A percentile compares a stretch with the other conserved stretches of the same genome.
These are phyloP conservation scores for Pseudomyrmex cubaensis DNA, from an alignment of 1,140 invertebrate genomes.

Conservation along the genomic window DNA sequence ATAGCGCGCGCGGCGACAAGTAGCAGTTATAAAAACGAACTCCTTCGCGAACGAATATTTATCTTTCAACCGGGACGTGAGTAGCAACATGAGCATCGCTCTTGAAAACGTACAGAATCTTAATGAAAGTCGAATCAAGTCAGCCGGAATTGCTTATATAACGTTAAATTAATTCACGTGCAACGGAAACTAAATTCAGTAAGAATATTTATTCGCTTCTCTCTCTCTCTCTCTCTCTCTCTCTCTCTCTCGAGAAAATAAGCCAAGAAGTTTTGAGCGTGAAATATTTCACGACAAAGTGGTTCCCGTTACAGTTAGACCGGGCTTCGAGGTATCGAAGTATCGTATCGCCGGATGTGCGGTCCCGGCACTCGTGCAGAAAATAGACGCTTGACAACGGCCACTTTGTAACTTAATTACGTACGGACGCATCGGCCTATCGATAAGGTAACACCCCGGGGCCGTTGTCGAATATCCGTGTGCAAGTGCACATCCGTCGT, in stretches of 20 bases:
- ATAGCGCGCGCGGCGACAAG: background rate
- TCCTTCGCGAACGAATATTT: constrained; percentile 2
- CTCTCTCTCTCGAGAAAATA: background rate
- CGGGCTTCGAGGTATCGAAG: background rate
- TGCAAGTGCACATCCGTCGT: constrained; percentile 40
- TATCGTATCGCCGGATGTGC: background rate
- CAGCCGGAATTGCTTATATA: background rate
- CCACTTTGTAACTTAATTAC: constrained; percentile 61
- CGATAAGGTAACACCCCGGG: constrained; percentile 59
- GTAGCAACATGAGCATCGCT: background rate
- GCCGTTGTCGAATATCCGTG: constrained; percentile 51
- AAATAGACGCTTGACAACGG: constrained; percentile 50
- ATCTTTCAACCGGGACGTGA: background rate
- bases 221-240: background rate
- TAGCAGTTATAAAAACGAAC: constrained; percentile 1
- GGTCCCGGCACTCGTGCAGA: background rate
- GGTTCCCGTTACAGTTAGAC: background rate
- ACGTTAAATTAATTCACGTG: background rate
- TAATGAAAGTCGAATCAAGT: background rate
- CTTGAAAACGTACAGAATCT: constrained; percentile 1
- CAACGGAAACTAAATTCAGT: constrained; percentile 2
- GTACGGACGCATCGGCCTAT: constrained; percentile 56
- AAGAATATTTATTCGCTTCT: background rate
- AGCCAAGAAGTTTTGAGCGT: too few relatives aligned
- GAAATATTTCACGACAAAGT: background rate